Conservation (phyloP, 53 echinoderm and acorn worm genomes). For the Echinometra lucunter region DNA sequence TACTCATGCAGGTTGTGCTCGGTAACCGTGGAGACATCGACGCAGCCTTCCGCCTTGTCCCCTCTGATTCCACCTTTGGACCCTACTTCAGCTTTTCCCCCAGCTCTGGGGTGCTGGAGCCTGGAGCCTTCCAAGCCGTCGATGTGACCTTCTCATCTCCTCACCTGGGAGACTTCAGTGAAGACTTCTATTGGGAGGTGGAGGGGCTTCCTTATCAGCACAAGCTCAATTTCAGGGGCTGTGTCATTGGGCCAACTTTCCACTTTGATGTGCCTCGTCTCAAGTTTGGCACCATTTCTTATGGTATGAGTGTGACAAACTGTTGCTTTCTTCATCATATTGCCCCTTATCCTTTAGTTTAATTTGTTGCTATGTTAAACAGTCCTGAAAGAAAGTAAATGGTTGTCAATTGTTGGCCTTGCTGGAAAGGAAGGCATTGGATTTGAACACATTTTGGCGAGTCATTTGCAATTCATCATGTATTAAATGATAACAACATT, state of each 20-base stretch:
- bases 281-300: constrained; percentile 97
- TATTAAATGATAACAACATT: no score
- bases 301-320: constrained; percentile 75
- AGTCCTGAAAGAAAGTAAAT: no score
- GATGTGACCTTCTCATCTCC: constrained; percentile 93
- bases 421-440: no score
- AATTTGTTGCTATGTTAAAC: no score
- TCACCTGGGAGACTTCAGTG: constrained; percentile 92
- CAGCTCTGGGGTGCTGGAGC: constrained; percentile 83
- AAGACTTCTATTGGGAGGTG: constrained; percentile 87
- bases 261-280: constrained; percentile 97
- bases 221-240: constrained; percentile 88
- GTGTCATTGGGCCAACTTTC: constrained; percentile 98
- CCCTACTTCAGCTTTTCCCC: constrained; percentile 92
- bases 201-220: constrained; percentile 89
- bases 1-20: constrained; percentile 80
- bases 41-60: constrained; percentile 84
- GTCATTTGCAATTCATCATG: no score
- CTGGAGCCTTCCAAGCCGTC: constrained; percentile 93
- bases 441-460: no score
- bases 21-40: constrained; percentile 98
- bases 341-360: no score
- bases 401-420: no score
- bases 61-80: constrained; percentile 91
- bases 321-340: no score